Evolutionary conservation across 2,888 invertebrate species (phyloP).

Genomic region (Uloborus plumipes): DNA sequence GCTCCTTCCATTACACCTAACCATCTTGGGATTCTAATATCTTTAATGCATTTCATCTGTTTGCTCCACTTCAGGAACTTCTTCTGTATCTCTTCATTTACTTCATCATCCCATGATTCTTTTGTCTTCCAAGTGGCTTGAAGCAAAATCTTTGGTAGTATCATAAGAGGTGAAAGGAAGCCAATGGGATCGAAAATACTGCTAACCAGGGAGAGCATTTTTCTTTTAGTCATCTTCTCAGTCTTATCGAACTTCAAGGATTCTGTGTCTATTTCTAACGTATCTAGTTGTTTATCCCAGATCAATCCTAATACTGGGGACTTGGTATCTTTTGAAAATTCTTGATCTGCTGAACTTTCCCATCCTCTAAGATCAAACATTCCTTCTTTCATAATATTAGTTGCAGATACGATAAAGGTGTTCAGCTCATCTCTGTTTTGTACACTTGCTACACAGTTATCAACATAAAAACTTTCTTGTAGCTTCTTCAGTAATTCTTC

Average conservation of each 20-base stretch:
- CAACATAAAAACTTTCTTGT: not conserved
- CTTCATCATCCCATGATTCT: constrained; percentile 3
- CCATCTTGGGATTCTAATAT: constrained; percentile 20
- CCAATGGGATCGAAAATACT: constrained; percentile 17
- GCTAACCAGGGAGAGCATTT: not conserved
- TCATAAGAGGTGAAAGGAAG: not conserved
- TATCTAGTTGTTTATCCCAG: constrained; percentile 18
- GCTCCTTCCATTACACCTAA: not conserved
- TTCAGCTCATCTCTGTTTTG: not conserved
- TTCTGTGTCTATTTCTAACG: not conserved
- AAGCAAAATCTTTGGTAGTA: constrained; percentile 1
- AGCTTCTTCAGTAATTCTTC: constrained; percentile 5
- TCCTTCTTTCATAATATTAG: not conserved
- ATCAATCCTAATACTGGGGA: constrained; percentile 9
- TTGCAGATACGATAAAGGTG: not conserved
- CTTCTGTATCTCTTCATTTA: constrained; percentile 2
- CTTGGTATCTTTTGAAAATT: not conserved
- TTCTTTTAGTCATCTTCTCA: constrained; percentile 18
- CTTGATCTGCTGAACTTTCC: not conserved
- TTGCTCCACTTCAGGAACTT: constrained; percentile 5
- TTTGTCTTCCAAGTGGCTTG: constrained; percentile 8
- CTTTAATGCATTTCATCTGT: not conserved
- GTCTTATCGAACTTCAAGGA: not conserved
- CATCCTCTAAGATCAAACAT: constrained; percentile 2
- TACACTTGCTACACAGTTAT: constrained; percentile 1